These are phyloP conservation scores for Oophaga pumilio DNA, from an alignment of 2,113 vertebrate species.

Conservation along the genomic window DNA sequence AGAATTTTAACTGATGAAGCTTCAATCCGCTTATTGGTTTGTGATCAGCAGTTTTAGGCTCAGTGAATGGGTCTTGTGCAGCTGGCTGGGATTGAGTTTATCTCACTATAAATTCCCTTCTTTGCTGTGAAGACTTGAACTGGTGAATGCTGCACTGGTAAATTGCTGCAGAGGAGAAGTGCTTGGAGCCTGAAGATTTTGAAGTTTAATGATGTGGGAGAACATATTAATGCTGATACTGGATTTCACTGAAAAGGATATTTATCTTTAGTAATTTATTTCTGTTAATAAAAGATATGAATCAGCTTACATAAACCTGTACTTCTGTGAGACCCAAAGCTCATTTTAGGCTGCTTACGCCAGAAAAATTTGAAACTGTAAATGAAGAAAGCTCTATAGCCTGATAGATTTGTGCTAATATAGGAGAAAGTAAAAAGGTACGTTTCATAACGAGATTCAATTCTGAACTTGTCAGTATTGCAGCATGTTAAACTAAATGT, in stretches of 20 bases:
- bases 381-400: conserved; percentile 13
- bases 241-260: conserved; percentile 54
- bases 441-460: conserved; percentile 2
- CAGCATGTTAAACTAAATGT: not conserved
- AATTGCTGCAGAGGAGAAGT: conserved; percentile 47
- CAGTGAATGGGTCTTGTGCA: conserved; percentile 51
- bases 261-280: conserved; percentile 59
- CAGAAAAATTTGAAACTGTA: conserved; percentile 14
- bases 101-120: conserved; percentile 52
- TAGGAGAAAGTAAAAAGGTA: conserved; percentile 11
- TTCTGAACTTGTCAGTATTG: not conserved
- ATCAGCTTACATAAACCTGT: conserved; percentile 55
- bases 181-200: conserved; percentile 48
- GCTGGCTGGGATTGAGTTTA: conserved; percentile 57
- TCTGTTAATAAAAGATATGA: conserved; percentile 50
- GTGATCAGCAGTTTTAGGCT: conserved; percentile 54
- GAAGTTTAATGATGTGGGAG: conserved; percentile 57
- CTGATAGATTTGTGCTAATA: conserved; percentile 30
- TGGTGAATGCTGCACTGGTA: conserved; percentile 45
- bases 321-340: conserved; percentile 40
- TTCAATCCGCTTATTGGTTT: conserved; percentile 55
- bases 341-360: conserved; percentile 36
- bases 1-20: conserved; percentile 50
- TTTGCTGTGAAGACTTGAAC: conserved; percentile 53
- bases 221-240: conserved; percentile 57